These are phyloP conservation scores for Parnassius glacialis DNA, from an alignment of 2,888 invertebrate genomes.

Conservation along the genomic window DNA sequence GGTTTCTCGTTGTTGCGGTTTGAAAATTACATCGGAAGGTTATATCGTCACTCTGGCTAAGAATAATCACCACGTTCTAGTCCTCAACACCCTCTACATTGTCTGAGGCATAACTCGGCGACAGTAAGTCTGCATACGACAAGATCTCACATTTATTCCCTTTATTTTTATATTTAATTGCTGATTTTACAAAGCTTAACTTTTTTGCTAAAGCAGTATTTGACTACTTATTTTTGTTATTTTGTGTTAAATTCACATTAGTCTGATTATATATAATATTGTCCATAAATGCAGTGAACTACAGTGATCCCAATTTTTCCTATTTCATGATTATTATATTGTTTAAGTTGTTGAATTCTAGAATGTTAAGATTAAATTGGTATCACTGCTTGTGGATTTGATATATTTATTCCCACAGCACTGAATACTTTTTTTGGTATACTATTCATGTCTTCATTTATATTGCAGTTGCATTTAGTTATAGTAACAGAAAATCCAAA, in stretches of 20 bases:
- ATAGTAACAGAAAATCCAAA: constrained; percentile 79
- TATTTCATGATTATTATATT: constrained; percentile 50
- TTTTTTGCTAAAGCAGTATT: constrained; percentile 81
- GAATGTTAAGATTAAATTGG: constrained; percentile 49
- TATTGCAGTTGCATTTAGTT: constrained; percentile 79
- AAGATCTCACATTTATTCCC: constrained; percentile 81
- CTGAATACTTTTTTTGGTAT: constrained; percentile 70
- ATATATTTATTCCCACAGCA: constrained; percentile 75
- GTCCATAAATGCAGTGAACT: constrained; percentile 63
- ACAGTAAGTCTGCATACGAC: constrained; percentile 81
- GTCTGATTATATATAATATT: constrained; percentile 62
- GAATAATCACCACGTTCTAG: constrained; percentile 99
- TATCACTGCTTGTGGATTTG: constrained; percentile 66
- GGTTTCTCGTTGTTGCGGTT: constrained; percentile 98
- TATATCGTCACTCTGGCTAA: constrained; percentile 98
- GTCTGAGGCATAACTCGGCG: constrained; percentile 85
- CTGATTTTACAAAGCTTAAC: constrained; percentile 79
- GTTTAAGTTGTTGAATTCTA: constrained; percentile 51
- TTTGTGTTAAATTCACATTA: constrained; percentile 75
- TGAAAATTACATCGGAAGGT: constrained; percentile 98
- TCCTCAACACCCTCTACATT: constrained; percentile 96
- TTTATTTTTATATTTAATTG: constrained; percentile 78
- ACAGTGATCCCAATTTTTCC: constrained; percentile 51
- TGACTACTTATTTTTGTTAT: constrained; percentile 74
- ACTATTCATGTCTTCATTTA: constrained; percentile 61